These are phyloP conservation scores for Ips nitidus DNA, from an alignment of 1,140 invertebrate genomes.

Conservation along the genomic window DNA sequence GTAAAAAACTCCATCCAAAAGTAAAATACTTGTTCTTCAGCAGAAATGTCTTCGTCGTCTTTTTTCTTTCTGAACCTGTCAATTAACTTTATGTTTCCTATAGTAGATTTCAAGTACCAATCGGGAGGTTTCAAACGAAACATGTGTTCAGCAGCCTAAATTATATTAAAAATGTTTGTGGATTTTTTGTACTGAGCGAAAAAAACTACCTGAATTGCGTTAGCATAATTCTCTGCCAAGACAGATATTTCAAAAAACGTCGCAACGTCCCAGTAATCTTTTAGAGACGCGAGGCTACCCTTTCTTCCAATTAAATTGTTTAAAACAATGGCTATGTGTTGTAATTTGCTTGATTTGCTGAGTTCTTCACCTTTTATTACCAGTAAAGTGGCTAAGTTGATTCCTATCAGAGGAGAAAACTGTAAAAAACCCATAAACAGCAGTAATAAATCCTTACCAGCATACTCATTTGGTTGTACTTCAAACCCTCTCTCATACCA, in stretches of 20 bases:
- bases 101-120: slow-evolving; percentile 98
- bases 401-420: slow-evolving; percentile 57
- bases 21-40: slow-evolving; percentile 85
- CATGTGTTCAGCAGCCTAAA: slow-evolving; percentile 94
- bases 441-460: slow-evolving; percentile 55
- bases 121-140: slow-evolving; percentile 97
- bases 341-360: slow-evolving; percentile 85
- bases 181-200: background rate
- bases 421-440: background rate
- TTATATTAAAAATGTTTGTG: background rate
- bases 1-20: slow-evolving; percentile 99
- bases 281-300: slow-evolving; percentile 87
- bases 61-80: slow-evolving; percentile 85
- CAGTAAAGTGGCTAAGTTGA: slow-evolving; percentile 96
- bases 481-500: slow-evolving; percentile 99
- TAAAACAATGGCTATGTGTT: slow-evolving; percentile 89
- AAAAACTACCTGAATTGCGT: slow-evolving; percentile 78
- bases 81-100: slow-evolving; percentile 96
- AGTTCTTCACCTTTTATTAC: slow-evolving; percentile 98
- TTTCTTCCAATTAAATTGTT: slow-evolving; percentile 99
- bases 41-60: slow-evolving; percentile 61
- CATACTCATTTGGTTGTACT: slow-evolving; percentile 98
- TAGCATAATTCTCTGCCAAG: slow-evolving; percentile 93
- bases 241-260: slow-evolving; percentile 99
- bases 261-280: slow-evolving; percentile 99